These are phyloP conservation scores for Brevimyrus niger DNA, from an alignment of 2,113 vertebrate species.

Conservation along the genomic window DNA sequence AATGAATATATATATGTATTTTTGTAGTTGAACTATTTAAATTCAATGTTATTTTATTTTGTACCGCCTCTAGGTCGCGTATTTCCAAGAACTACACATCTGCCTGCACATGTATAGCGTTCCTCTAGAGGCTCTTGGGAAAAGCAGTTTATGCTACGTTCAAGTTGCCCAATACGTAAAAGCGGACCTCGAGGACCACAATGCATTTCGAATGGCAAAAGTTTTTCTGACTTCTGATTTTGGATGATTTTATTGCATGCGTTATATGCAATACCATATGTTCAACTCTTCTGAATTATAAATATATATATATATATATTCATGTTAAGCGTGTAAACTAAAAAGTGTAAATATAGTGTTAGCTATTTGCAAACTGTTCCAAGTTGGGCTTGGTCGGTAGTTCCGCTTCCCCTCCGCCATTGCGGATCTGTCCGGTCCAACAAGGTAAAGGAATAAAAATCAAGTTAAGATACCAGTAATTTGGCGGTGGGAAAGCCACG, in stretches of 20 bases:
- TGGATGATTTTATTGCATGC: background rate
- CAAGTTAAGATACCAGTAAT: background rate
- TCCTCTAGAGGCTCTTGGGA: background rate
- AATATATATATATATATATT: background rate
- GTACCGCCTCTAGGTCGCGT: background rate
- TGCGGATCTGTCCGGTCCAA: conserved; percentile 26
- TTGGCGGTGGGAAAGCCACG: background rate
- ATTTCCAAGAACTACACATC: background rate
- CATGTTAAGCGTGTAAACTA: background rate
- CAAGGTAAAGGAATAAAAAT: conserved; percentile 22
- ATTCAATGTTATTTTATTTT: too few relatives aligned
- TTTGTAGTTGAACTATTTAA: background rate
- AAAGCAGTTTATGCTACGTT: background rate
- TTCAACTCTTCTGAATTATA: background rate
- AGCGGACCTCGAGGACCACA: conserved; percentile 1
- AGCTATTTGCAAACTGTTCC: background rate
- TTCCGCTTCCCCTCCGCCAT: conserved; percentile 47
- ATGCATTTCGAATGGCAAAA: background rate
- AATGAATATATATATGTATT: background rate
- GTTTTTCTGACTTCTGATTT: background rate
- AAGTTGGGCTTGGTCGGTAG: conserved; percentile 37
- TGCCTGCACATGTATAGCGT: background rate
- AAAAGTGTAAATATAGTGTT: background rate
- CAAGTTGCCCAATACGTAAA: background rate
- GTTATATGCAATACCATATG: background rate